A percentile compares a stretch with the other conserved stretches of the same genome.
Conservation (phyloP, 2,113 vertebrate genomes). For the Oxyruncus cristatus region DNA sequence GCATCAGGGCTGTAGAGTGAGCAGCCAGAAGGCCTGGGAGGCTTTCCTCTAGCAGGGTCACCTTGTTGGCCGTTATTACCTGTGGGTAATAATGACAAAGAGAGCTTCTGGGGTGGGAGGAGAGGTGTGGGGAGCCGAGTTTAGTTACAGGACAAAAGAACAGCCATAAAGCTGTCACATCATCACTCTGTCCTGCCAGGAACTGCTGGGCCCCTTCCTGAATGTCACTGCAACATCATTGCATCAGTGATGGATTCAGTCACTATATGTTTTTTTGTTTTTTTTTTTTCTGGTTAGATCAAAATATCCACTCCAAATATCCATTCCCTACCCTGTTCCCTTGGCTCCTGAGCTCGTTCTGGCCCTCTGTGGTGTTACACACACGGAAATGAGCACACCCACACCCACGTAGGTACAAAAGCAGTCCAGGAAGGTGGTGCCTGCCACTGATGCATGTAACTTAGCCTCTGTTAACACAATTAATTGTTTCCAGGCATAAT, state of each 20-base stretch:
- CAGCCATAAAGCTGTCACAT: neutral
- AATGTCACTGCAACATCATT: neutral
- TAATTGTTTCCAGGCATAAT: constrained; percentile 22
- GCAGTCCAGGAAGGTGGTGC: neutral
- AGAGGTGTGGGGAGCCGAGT: neutral
- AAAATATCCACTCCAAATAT: neutral
- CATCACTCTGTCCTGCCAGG: neutral
- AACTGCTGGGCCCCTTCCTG: neutral
- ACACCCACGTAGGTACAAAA: neutral
- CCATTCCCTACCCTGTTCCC: neutral
- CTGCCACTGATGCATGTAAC: neutral
- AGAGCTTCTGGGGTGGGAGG: neutral
- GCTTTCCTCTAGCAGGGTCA: neutral
- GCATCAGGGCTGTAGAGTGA: rapidly evolving
- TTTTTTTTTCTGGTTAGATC: neutral
- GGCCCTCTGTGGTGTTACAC: neutral
- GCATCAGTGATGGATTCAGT: neutral
- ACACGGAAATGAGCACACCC: neutral
- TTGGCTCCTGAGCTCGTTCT: neutral
- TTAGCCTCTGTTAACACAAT: neutral
- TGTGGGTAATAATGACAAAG: neutral
- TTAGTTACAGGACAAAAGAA: neutral
- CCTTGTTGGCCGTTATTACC: neutral
- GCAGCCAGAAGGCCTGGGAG: neutral
- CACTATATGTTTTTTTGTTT: neutral